A percentile compares a stretch with the other conserved stretches of the same genome.
Conservation (phyloP, 2,888 invertebrate species). For the Busseola fusca region DNA sequence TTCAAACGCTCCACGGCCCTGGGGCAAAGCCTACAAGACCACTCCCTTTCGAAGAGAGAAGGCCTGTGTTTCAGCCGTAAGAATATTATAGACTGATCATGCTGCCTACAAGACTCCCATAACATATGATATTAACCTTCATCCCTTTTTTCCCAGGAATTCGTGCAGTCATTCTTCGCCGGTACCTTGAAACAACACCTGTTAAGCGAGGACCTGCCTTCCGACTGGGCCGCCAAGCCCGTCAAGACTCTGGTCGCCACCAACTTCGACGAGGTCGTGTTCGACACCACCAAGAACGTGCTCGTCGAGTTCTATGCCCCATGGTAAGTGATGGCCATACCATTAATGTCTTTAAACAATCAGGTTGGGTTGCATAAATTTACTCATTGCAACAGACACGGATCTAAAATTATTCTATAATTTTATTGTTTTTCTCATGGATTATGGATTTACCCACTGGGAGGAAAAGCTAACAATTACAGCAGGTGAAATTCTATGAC, state of each 20-base stretch:
- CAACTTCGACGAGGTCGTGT: constrained; percentile 98
- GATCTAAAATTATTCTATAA: neutral
- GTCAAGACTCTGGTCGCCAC: constrained; percentile 97
- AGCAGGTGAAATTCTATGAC: neutral
- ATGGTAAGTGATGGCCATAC: constrained; percentile 90
- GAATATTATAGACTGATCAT: neutral
- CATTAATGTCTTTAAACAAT: neutral
- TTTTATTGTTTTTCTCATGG: neutral
- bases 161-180: constrained; percentile 96
- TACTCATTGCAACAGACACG: neutral
- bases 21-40: neutral
- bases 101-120: neutral
- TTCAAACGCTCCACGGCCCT: no score
- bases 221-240: constrained; percentile 98
- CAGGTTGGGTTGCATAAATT: neutral
- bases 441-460: neutral
- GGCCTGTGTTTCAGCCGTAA: neutral
- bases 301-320: constrained; percentile 99
- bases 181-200: constrained; percentile 98
- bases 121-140: constrained; percentile 5
- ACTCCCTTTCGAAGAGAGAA: neutral
- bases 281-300: constrained; percentile 96
- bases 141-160: constrained; percentile 83
- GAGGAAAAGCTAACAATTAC: neutral
- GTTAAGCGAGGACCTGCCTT: constrained; percentile 97